These are phyloP conservation scores for Athetis lepigone DNA, from an alignment of 2,888 invertebrate genomes.

Conservation along the genomic window DNA sequence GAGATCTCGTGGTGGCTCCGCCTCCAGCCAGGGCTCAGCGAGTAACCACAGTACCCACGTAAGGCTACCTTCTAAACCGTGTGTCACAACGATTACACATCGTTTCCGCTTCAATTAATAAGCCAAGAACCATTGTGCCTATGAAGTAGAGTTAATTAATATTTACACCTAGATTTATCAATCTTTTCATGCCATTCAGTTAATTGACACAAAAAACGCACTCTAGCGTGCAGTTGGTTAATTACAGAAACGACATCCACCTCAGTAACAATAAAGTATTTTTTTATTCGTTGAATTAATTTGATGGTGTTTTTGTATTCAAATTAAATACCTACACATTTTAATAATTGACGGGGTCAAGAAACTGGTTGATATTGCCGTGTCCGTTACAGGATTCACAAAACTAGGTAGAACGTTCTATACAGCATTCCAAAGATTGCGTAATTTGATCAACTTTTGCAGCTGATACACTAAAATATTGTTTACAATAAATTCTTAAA, in stretches of 20 bases:
- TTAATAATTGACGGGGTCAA: conserved; percentile 74
- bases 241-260: conserved; percentile 20
- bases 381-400: conserved; percentile 76
- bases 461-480: conserved; percentile 38
- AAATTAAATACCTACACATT: conserved; percentile 63
- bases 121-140: conserved; percentile 48
- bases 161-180: conserved; percentile 36
- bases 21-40: conserved; percentile 91
- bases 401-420: conserved; percentile 57
- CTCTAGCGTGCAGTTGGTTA: conserved; percentile 6
- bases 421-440: conserved; percentile 67
- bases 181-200: conserved; percentile 30
- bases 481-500: conserved; percentile 29
- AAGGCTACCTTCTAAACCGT: conserved; percentile 75
- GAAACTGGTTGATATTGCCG: conserved; percentile 76
- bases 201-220: conserved; percentile 33
- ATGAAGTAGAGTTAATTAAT: conserved; percentile 41
- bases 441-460: conserved; percentile 63
- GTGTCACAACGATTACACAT: conserved; percentile 60
- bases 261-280: conserved; percentile 54
- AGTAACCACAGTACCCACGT: conserved; percentile 95
- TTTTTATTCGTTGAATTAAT: conserved; percentile 66
- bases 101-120: conserved; percentile 62
- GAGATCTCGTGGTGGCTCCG: conserved; percentile 91
- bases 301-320: conserved; percentile 67